A percentile compares a stretch with the other conserved stretches of the same genome.
phyloP scores from a whole-genome alignment of 2,113 vertebrate species.

The Panthera leo region DNA sequence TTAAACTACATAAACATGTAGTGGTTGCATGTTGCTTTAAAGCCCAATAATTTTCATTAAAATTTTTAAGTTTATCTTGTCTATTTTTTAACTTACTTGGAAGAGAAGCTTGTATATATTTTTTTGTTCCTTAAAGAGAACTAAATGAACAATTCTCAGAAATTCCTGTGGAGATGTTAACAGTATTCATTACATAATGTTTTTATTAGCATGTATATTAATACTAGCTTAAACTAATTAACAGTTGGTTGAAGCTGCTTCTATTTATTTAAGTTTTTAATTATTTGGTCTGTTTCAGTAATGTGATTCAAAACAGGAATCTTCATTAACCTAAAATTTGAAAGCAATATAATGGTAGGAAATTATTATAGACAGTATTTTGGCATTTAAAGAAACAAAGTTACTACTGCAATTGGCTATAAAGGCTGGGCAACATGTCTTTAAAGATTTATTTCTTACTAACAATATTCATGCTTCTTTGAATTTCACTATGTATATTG shows the following conservation, averaged over 20 bases:
- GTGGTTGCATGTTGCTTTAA: background rate
- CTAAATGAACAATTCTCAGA: constrained; percentile 35
- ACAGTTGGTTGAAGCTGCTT: background rate
- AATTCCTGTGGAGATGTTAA: background rate
- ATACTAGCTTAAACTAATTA: constrained; percentile 5
- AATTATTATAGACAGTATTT: background rate
- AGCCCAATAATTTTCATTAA: constrained; percentile 6
- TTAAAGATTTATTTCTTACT: constrained; percentile 26
- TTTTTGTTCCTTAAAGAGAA: background rate
- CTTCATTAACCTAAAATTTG: constrained; percentile 29
- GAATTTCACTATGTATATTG: background rate
- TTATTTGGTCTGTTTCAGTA: background rate
- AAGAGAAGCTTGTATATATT: background rate
- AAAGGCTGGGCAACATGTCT: background rate
- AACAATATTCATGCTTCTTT: background rate
- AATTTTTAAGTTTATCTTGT: background rate
- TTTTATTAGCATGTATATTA: background rate
- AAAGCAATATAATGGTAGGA: background rate
- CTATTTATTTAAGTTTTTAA: constrained; percentile 13
- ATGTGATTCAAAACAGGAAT: background rate
- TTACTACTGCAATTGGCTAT: background rate
- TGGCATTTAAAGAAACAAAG: background rate
- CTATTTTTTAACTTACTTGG: constrained; percentile 44
- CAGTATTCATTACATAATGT: constrained; percentile 10
- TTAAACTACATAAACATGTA: background rate